Conservation (phyloP, 2,888 invertebrate species). For the Eupeodes luniger region DNA sequence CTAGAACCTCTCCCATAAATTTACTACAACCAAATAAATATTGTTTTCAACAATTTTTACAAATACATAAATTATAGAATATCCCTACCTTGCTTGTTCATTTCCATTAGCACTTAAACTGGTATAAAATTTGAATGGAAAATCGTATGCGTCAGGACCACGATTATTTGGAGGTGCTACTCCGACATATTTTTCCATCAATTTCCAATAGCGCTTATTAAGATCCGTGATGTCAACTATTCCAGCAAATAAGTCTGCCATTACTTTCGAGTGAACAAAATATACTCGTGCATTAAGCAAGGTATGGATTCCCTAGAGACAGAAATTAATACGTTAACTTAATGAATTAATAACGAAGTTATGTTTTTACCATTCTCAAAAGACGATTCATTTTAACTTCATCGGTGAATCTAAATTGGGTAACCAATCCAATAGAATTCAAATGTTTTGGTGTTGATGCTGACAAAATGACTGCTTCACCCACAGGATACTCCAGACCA, state of each 20-base stretch:
- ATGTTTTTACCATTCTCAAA: slow-evolving; percentile 51
- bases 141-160: not conserved
- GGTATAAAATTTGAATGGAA: slow-evolving; percentile 13
- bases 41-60: too few species aligned
- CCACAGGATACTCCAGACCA: slow-evolving; percentile 49
- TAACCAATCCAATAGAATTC: slow-evolving; percentile 10
- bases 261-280: slow-evolving; percentile 88
- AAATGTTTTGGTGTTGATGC: slow-evolving; percentile 60
- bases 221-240: slow-evolving; percentile 86
- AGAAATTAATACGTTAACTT: not conserved
- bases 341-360: not conserved
- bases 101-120: not conserved
- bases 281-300: slow-evolving; percentile 81
- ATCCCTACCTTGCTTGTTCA: not conserved
- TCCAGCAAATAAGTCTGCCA: slow-evolving; percentile 88
- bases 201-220: slow-evolving; percentile 88
- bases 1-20: slow-evolving; percentile 91
- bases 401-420: slow-evolving; percentile 13
- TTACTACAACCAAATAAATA: slow-evolving; percentile 85
- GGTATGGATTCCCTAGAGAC: slow-evolving; percentile 48
- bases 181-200: slow-evolving; percentile 87
- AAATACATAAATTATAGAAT: too few species aligned
- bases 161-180: slow-evolving; percentile 87
- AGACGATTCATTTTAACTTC: slow-evolving; percentile 58
- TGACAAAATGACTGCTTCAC: slow-evolving; percentile 65